Evolutionary conservation across 2,797 vertebrate genomes (phyloP).

Genomic region (Liasis olivaceus): DNA sequence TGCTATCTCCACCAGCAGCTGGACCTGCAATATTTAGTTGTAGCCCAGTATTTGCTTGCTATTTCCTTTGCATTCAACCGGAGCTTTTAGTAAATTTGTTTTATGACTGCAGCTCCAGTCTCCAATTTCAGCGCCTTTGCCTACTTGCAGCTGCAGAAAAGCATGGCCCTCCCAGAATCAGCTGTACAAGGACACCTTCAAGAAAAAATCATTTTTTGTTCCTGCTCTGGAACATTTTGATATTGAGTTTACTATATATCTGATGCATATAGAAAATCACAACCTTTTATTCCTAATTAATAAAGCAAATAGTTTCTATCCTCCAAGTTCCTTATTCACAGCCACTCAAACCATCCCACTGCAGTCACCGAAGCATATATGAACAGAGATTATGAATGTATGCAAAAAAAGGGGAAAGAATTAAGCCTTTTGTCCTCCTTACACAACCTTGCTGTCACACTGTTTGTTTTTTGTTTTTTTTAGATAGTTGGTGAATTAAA

Average conservation of each 20-base stretch:
- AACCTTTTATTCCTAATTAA: conserved; percentile 10
- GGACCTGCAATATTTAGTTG: neutral
- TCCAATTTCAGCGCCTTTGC: neutral
- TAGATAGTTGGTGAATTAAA: neutral
- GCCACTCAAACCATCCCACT: neutral
- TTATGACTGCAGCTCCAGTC: neutral
- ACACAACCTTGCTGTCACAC: neutral
- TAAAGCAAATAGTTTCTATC: conserved; percentile 2
- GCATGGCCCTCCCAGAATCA: neutral
- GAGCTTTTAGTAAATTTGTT: neutral
- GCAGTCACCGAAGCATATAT: neutral
- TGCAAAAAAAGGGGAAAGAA: neutral
- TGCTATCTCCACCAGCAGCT: no score
- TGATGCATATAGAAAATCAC: neutral
- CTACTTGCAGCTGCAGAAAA: neutral
- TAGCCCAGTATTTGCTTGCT: neutral
- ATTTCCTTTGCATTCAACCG: neutral
- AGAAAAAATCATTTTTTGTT: neutral
- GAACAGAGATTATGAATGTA: neutral
- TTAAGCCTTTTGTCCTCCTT: neutral
- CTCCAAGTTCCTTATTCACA: neutral
- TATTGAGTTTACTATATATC: neutral
- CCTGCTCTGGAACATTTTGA: neutral
- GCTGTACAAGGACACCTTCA: neutral
- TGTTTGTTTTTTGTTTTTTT: neutral